phyloP scores from a whole-genome alignment of 2,797 vertebrate genomes.

The Alfaro cultratus region DNA sequence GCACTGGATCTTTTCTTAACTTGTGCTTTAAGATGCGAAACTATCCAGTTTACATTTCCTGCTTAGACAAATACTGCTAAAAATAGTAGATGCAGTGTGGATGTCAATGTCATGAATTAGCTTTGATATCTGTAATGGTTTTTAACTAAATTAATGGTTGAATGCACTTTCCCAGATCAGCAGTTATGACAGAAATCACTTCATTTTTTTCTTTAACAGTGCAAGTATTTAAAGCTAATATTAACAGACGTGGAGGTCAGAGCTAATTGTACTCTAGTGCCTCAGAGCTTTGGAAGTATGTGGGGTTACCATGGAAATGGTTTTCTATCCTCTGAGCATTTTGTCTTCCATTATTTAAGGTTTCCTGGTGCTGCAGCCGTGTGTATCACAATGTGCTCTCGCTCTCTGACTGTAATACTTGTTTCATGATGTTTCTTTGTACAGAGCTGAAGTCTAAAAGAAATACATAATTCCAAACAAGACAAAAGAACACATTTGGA shows the following conservation, averaged over 20 bases:
- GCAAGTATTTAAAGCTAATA: neutral
- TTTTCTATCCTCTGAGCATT: conserved; percentile 8
- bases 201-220: neutral
- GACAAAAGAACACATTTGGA: neutral
- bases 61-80: conserved; percentile 10
- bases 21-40: conserved; percentile 30
- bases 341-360: conserved; percentile 14
- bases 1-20: conserved; percentile 9
- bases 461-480: conserved; percentile 5
- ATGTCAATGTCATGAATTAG: neutral
- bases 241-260: neutral
- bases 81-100: conserved; percentile 5
- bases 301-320: neutral
- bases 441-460: neutral
- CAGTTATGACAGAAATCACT: conserved; percentile 1
- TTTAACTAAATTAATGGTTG: neutral
- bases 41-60: conserved; percentile 6
- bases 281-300: neutral
- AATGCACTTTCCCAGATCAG: neutral
- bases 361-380: conserved; percentile 7
- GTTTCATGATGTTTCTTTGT: neutral
- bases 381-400: neutral
- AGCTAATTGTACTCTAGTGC: conserved; percentile 24
- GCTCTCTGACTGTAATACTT: neutral
- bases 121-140: neutral